Percentiles rank a stretch among this genome's conserved stretches.
Evolutionary conservation across 2,888 invertebrate species (phyloP).

Genomic region (Mythimna ferrago): DNA sequence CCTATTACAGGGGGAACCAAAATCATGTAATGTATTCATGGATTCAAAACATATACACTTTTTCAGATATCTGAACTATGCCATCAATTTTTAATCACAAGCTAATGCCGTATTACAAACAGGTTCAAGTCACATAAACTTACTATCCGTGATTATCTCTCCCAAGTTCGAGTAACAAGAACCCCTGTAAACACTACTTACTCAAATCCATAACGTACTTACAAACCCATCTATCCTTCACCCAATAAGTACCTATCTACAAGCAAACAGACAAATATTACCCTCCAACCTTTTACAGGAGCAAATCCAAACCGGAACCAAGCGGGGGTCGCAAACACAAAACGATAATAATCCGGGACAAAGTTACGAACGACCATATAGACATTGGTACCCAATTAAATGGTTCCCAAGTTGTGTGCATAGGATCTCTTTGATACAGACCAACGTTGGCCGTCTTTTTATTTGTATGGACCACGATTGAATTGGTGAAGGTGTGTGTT

Average conservation of each 20-base stretch:
- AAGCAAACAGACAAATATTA: slow-evolving; percentile 46
- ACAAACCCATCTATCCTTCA: slow-evolving; percentile 4
- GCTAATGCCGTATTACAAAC: too few relatives aligned
- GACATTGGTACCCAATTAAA: slow-evolving; percentile 85
- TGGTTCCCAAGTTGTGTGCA: slow-evolving; percentile 80
- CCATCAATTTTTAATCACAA: background rate
- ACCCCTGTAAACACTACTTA: slow-evolving; percentile 25
- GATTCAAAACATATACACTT: too few relatives aligned
- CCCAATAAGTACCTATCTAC: slow-evolving; percentile 13
- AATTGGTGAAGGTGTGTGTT: slow-evolving; percentile 48
- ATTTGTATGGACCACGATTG: slow-evolving; percentile 63
- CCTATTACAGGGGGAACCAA: too few relatives aligned
- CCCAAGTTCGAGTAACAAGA: slow-evolving; percentile 6
- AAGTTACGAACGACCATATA: slow-evolving; percentile 73
- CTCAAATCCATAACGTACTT: slow-evolving; percentile 36
- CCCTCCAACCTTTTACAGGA: slow-evolving; percentile 50
- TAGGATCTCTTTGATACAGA: slow-evolving; percentile 77
- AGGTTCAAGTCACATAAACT: background rate
- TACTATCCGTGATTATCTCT: background rate
- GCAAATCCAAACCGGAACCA: slow-evolving; percentile 62
- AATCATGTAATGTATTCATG: too few relatives aligned
- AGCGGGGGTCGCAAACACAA: slow-evolving; percentile 72
- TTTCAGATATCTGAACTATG: background rate
- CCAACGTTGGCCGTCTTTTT: slow-evolving; percentile 54
- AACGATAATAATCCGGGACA: slow-evolving; percentile 74